These are phyloP conservation scores for Canis aureus DNA, from an alignment of 2,113 vertebrate species.

Conservation along the genomic window DNA sequence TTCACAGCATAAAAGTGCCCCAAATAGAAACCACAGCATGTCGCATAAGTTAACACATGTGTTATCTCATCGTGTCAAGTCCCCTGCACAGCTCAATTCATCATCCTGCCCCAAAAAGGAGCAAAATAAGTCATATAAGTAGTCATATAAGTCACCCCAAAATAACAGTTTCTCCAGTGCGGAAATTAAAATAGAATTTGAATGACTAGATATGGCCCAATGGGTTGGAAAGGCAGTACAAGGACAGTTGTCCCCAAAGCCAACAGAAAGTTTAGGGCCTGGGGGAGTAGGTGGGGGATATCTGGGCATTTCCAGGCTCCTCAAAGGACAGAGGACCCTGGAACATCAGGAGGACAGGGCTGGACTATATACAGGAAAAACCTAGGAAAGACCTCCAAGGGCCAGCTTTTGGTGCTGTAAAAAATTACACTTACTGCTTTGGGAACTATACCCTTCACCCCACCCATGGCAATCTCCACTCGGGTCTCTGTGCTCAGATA, in stretches of 20 bases:
- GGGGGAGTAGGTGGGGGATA: rapidly evolving
- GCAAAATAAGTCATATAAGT: not conserved
- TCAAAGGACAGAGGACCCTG: too few relatives aligned
- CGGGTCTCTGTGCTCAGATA: not conserved
- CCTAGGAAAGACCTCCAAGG: not conserved
- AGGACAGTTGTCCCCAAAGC: not conserved
- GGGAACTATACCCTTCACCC: not conserved
- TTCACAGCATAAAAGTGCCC: not conserved
- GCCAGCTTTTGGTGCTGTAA: not conserved
- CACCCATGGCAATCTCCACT: not conserved
- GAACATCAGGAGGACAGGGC: not conserved
- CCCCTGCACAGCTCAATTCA: not conserved
- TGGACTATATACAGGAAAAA: not conserved
- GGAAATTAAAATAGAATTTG: not conserved
- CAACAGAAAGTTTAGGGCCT: not conserved
- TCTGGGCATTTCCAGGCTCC: not conserved
- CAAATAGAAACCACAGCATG: not conserved
- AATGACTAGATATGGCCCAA: not conserved
- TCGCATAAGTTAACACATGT: not conserved
- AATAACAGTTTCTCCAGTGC: not conserved
- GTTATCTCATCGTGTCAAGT: rapidly evolving
- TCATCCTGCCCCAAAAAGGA: not conserved
- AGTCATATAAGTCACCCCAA: not conserved
- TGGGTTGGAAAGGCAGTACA: not conserved
- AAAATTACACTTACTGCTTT: not conserved